These are phyloP conservation scores for Platyura marginata DNA, from an alignment of 1,140 invertebrate genomes.

Conservation along the genomic window DNA sequence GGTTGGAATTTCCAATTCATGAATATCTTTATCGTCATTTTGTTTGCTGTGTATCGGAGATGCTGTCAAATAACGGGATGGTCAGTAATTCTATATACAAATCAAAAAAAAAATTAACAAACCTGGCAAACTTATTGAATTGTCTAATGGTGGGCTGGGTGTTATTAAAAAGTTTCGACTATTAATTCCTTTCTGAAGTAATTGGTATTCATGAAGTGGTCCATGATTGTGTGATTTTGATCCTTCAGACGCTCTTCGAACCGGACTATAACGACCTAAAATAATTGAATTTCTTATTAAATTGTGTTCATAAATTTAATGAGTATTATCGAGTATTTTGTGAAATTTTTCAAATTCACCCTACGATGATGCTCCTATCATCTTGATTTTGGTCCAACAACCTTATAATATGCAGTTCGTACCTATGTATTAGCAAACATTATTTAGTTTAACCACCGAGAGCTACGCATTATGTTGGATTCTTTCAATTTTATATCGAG, in stretches of 20 bases:
- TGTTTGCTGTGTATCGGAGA: conserved; percentile 41
- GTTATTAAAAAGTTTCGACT: conserved; percentile 27
- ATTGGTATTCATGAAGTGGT: conserved; percentile 52
- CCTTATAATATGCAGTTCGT: no score
- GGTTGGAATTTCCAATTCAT: conserved; percentile 19
- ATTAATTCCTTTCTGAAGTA: conserved; percentile 36
- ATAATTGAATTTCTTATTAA: no score
- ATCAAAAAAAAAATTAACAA: conserved; percentile 4
- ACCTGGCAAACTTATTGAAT: conserved; percentile 25
- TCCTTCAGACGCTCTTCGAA: conserved; percentile 61
- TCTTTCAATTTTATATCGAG: no score
- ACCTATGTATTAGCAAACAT: no score
- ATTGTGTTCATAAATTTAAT: no score
- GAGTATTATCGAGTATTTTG: no score
- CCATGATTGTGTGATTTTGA: conserved; percentile 26
- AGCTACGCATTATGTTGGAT: no score
- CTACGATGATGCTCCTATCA: no score
- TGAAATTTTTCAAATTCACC: no score
- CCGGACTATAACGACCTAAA: conserved; percentile 76
- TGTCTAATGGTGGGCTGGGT: conserved; percentile 29
- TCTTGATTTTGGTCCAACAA: no score
- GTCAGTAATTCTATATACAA: not conserved
- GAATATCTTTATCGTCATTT: conserved; percentile 9
- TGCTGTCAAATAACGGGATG: conserved; percentile 26
- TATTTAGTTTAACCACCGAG: no score